Percentiles rank a stretch among this genome's conserved stretches.
These are phyloP conservation scores for Escarpia spicata DNA, from an alignment of 2,888 invertebrate genomes.

Conservation along the genomic window DNA sequence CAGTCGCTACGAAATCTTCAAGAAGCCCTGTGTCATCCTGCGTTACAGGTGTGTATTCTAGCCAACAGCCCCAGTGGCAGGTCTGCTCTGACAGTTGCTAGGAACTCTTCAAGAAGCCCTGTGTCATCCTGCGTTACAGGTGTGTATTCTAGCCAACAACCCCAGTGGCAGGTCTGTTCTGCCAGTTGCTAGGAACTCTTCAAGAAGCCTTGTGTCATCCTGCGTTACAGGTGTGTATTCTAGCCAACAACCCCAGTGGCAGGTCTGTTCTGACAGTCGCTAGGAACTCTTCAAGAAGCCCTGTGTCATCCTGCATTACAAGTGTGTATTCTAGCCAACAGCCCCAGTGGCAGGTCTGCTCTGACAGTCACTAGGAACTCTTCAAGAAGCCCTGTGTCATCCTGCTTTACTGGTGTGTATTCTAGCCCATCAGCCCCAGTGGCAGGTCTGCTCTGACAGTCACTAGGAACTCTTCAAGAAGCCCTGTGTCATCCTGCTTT, in stretches of 20 bases:
- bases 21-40: conserved; percentile 29
- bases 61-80: conserved; percentile 34
- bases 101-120: conserved; percentile 33
- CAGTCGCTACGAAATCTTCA: conserved; percentile 32
- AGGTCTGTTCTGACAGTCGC: conserved; percentile 32
- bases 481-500: conserved; percentile 29
- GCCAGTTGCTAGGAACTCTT: conserved; percentile 31
- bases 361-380: conserved; percentile 28
- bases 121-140: conserved; percentile 31
- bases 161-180: conserved; percentile 35
- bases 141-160: conserved; percentile 26
- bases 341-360: too few relatives aligned
- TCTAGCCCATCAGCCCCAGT: conserved; percentile 27
- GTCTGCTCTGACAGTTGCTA: conserved; percentile 31
- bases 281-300: conserved; percentile 34
- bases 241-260: conserved; percentile 32
- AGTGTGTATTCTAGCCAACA: neutral
- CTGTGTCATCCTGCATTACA: conserved; percentile 29
- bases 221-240: conserved; percentile 30
- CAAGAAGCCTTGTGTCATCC: conserved; percentile 29
- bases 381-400: conserved; percentile 32
- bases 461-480: conserved; percentile 31
- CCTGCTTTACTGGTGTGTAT: conserved; percentile 28
- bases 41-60: conserved; percentile 29
- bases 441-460: conserved; percentile 33